Evolutionary conservation across 2,888 invertebrate species (phyloP).

Genomic region (Amblyjoppa fuscipennis): DNA sequence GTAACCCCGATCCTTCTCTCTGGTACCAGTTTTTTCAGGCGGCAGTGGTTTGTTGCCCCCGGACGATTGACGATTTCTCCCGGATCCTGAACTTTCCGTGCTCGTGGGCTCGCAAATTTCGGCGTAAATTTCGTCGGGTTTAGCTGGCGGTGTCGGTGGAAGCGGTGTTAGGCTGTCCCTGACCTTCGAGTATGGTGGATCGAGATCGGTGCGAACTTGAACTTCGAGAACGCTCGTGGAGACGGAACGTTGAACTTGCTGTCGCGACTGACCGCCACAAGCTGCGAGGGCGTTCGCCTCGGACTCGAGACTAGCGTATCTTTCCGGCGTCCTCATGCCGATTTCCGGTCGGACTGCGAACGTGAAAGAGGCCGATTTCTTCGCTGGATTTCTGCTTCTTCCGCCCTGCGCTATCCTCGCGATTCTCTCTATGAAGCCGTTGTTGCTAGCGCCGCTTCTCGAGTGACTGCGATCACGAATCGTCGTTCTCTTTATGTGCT

Average conservation of each 20-base stretch:
- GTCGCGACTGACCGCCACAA: constrained; percentile 70
- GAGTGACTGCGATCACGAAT: constrained; percentile 80
- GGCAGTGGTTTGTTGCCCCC: constrained; percentile 75
- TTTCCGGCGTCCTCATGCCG: constrained; percentile 82
- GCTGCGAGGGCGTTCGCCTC: constrained; percentile 78
- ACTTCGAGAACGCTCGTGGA: constrained; percentile 83
- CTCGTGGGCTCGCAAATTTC: constrained; percentile 82
- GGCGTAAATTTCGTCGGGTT: constrained; percentile 83
- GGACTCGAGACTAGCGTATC: constrained; percentile 82
- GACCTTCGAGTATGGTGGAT: constrained; percentile 84
- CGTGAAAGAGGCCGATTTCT: constrained; percentile 83
- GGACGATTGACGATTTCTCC: constrained; percentile 56
- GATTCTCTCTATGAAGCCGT: constrained; percentile 80
- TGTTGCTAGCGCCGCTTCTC: constrained; percentile 73
- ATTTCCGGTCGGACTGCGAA: constrained; percentile 83
- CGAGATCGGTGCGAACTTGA: constrained; percentile 76
- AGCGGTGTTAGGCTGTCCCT: constrained; percentile 81
- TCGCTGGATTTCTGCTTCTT: constrained; percentile 81
- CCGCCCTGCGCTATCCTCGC: constrained; percentile 83
- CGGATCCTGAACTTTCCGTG: constrained; percentile 59
- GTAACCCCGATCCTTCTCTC: constrained; percentile 81
- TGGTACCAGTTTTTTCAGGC: constrained; percentile 70
- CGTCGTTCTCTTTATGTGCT: constrained; percentile 82
- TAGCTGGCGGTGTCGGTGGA: constrained; percentile 79
- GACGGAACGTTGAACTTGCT: constrained; percentile 81